These are phyloP conservation scores for Bradypus variegatus DNA, from an alignment of 2,797 vertebrate genomes.

Conservation along the genomic window DNA sequence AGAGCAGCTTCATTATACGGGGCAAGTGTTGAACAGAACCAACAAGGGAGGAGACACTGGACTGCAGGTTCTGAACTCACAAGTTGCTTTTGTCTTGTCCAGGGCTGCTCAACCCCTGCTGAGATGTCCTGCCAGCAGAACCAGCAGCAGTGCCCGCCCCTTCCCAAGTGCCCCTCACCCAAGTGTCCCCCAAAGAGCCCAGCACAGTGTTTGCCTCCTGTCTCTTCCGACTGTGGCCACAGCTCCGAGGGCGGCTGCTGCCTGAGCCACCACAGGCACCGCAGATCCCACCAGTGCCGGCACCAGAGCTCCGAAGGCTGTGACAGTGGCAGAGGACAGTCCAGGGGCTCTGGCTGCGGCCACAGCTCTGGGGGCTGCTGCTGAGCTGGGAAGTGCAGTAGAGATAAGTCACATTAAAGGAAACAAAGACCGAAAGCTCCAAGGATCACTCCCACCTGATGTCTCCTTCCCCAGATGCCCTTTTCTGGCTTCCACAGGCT, in stretches of 20 bases:
- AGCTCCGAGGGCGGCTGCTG: neutral
- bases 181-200: conserved; percentile 27
- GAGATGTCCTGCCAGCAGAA: conserved; percentile 39
- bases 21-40: neutral
- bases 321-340: neutral
- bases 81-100: neutral
- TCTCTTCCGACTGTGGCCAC: neutral
- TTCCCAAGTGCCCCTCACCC: neutral
- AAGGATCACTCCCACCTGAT: too few species aligned
- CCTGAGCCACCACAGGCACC: conserved; percentile 28
- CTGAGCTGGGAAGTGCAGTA: too few species aligned
- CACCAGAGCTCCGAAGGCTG: neutral
- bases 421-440: too few species aligned
- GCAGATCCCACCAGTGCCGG: conserved; percentile 27
- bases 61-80: neutral
- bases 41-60: neutral
- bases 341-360: too few species aligned
- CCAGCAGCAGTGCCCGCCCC: neutral
- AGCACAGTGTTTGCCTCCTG: neutral
- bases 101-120: neutral
- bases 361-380: too few species aligned
- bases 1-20: neutral
- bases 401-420: too few species aligned
- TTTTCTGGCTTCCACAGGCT: too few species aligned
- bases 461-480: too few species aligned